Base-by-base conservation (phyloP, 2,113 vertebrate species). In the Capreolus pygargus region DNA sequence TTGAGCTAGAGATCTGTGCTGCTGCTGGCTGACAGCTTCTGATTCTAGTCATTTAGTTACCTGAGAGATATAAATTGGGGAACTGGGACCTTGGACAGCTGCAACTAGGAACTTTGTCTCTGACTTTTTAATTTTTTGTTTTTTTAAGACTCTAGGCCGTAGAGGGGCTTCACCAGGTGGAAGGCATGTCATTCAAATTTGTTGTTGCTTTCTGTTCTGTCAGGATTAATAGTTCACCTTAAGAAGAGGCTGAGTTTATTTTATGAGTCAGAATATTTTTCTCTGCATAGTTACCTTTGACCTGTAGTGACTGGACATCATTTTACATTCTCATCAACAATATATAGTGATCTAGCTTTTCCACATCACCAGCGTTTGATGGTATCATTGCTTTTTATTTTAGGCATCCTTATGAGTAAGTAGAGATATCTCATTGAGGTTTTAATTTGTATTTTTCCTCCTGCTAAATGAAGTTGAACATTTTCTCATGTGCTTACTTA, bases 381-480 rank as follows among this genome's bases (percentile, higher is more conserved):
- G 60, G 25, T 82, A 14, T 70, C 60, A 82, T 27, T 87, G 4
- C 50, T 85, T 83, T 83, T 90, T 60, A 76, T 86, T 92, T 95
- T 60, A 70, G 27, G 25, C 13, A 43, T 83, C 7, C 27, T 74
- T 88, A 27, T 33, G 15, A 39, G 58, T 92, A 5, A 36, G 12
- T 45, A 76, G n/a, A 70, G 30, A 39, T 12, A 79, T 25, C 36
- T 91, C 55, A 64, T 84, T 82, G 5, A n/a, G 87, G n/a, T 88
- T 88, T 83, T 76, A 84, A 82, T 84, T 96, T 92, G 52, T 60
- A n/a, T 52, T 82, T 87, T 96, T 87, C 5, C 19, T 96, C 79
- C 67, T 82, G 52, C 17, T 85, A 52, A 82, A 47, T 92, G 54
- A 94, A 76, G 30, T 82, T 60, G 60, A 83, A 54, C n/a, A 52